Evolutionary conservation across 2,888 invertebrate species (phyloP).

Genomic region (Pseudococcus longispinus): DNA sequence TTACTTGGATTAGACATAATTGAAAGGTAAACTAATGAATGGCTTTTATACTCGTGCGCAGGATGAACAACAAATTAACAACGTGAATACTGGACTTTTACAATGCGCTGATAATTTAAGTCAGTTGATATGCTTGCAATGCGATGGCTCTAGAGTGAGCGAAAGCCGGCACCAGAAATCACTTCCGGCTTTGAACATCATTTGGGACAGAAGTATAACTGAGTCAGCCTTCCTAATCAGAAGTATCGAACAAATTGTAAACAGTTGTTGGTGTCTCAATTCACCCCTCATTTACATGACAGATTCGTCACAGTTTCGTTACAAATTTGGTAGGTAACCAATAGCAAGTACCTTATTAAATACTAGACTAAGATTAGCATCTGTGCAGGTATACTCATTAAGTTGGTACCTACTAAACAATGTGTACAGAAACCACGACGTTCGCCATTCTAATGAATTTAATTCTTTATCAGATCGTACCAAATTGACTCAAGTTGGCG

Average conservation of each 20-base stretch:
- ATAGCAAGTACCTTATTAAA: too few species aligned
- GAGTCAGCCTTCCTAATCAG: conserved; percentile 52
- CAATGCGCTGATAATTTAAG: conserved; percentile 48
- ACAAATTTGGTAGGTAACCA: neutral
- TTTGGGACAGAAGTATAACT: conserved; percentile 54
- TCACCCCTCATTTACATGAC: conserved; percentile 38
- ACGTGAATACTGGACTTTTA: conserved; percentile 48
- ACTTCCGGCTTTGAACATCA: conserved; percentile 49
- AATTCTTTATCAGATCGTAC: neutral
- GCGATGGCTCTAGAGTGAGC: conserved; percentile 55
- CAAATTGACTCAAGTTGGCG: conserved; percentile 1
- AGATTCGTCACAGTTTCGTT: neutral
- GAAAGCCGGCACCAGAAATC: conserved; percentile 51
- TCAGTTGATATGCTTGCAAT: conserved; percentile 57
- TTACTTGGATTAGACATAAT: neutral
- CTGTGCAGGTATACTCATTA: too few species aligned
- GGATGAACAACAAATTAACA: conserved; percentile 40
- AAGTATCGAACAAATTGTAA: neutral
- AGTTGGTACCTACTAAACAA: too few species aligned
- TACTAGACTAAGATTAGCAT: too few species aligned
- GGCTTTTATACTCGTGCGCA: neutral
- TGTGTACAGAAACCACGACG: too few species aligned
- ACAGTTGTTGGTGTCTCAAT: conserved; percentile 19
- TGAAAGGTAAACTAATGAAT: neutral
- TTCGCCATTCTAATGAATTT: neutral